Evolutionary conservation across 2,113 vertebrate genomes (phyloP), one percentile per base, ranked within the genome.

Genomic region (Cnemophilus loriae): DNA sequence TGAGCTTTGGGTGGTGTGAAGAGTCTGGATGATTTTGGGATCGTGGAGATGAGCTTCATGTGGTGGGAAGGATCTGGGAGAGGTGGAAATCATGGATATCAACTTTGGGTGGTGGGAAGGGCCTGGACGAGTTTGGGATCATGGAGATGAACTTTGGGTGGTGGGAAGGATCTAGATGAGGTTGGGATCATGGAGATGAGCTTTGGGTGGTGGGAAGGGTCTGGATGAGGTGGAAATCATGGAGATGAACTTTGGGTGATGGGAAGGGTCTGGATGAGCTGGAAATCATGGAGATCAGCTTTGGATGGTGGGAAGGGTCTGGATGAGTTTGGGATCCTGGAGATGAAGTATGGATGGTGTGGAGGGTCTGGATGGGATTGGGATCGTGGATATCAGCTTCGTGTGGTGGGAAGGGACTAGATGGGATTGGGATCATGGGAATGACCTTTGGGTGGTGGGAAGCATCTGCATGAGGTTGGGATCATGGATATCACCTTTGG

Each of bases 401-500:
- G 37, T n/a, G 16, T 4, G 63, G 2, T 52, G 69, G 10, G 53
- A 11, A 39, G 1, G 0, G 8, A 13, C 13, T 42, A 37, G 28
- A 21, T 16, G 8, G 1, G 19, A 0, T 11, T 39, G n/a, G 42
- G 26, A 76, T 76, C 33, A 2, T 4, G 12, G 27, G 14, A 1
- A 18, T 14, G 2, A 19, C 3, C 7, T 24, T 10, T 39, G 35
- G 24, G 39, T 17, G 5, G 2, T 33, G 28, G 15, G 23, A 60
- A 24, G 11, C 7, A 7, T 61, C 24, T 28, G 35, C 35, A 2
- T 5, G 13, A 3, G 27, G 2, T 22, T 61, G n/a, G 56, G 44
- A 76, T 75, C 11, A 5, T 8, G 20, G 15, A 37, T 2, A 32
- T 22, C 4, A 22, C 4, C 7, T 73, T 55, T 27, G 39, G 39